A percentile compares a stretch with the other conserved stretches of the same genome.
Conservation (phyloP, 2,888 invertebrate species). For the Syrphus vitripennis region DNA sequence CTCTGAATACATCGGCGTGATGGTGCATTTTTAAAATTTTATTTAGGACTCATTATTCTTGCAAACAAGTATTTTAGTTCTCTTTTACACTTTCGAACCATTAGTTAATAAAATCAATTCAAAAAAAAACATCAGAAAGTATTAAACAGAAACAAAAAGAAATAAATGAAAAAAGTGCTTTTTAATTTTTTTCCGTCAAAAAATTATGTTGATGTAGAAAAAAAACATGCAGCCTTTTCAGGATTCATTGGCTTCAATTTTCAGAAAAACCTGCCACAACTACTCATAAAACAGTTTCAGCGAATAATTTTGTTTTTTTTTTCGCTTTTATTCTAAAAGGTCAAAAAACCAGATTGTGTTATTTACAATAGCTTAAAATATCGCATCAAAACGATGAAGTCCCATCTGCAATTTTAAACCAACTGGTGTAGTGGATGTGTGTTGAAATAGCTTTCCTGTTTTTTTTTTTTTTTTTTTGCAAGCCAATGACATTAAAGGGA, state of each 20-base stretch:
- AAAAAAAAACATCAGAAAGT: no score
- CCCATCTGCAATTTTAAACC: neutral
- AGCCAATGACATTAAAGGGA: conserved; percentile 14
- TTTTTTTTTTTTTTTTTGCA: neutral
- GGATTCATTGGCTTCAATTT: neutral
- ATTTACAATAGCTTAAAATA: neutral
- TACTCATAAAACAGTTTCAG: neutral
- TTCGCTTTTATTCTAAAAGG: neutral
- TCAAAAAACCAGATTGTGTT: conserved; percentile 2
- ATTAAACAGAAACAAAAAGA: no score
- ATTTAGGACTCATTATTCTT: no score
- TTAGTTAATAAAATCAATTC: no score
- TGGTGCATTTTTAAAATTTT: no score
- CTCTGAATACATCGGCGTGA: no score
- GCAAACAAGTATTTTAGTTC: no score
- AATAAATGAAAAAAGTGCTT: no score
- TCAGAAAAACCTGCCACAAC: neutral
- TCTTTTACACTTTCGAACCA: no score
- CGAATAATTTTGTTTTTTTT: neutral
- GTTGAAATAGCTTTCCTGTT: neutral
- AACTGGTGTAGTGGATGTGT: neutral
- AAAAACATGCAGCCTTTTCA: neutral
- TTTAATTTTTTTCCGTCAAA: no score
- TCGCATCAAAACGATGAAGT: neutral
- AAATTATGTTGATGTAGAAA: no score